Base-by-base conservation (phyloP, 2,888 invertebrate species). In the Drosophila ochracea region DNA sequence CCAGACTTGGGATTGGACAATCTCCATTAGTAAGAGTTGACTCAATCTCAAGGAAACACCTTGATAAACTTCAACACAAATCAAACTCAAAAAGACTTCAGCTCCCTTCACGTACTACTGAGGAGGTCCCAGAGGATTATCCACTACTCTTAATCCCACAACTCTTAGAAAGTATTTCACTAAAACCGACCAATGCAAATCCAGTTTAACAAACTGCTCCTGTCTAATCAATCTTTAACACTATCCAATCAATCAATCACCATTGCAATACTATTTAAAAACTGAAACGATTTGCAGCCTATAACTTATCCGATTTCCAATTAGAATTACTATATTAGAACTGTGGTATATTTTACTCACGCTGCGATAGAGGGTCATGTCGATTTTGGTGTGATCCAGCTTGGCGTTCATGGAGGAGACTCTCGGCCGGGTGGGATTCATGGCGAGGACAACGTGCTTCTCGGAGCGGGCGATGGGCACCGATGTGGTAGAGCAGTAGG, bases 361-460 rank as follows among this genome's bases (percentile, higher is more conserved):
- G 88, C 93, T 94, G 89, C 94, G 94, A 82, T 95, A 95, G n/a
- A 95, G 88, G 1, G 94, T 93, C 71, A 94, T 94, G 89, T 95
- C 95, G 64, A 95, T 95, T 92, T 95, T 95, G 13, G 95, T 94
- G 82, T 95, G 95, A 90, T 95, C 96, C 77, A 96, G 92, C 80
- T 95, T 95, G 57, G 95, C 95, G 79, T 95, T 95, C 95, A 95
- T 95, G 28, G 95, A 94, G 25, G 94, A 93, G 4, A 94, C 93
- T 53, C 94, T 93, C 0, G 94, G 94, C 5, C 94, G 85, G 10
- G 92, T 83, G 1, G 94, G 94, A 74, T 93, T 93, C 91, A 93
- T 94, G 30, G 94, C 94, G 55, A 95, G 92, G 0, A 95, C 94
- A 62, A 95, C 94, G 68, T 95, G 94, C 71, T 94, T 95, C 50